Evolutionary conservation across 92 coral and sea anemone species (phyloP), one percentile per base, ranked within the genome.

Genomic region (Pocillopora meandrina): DNA sequence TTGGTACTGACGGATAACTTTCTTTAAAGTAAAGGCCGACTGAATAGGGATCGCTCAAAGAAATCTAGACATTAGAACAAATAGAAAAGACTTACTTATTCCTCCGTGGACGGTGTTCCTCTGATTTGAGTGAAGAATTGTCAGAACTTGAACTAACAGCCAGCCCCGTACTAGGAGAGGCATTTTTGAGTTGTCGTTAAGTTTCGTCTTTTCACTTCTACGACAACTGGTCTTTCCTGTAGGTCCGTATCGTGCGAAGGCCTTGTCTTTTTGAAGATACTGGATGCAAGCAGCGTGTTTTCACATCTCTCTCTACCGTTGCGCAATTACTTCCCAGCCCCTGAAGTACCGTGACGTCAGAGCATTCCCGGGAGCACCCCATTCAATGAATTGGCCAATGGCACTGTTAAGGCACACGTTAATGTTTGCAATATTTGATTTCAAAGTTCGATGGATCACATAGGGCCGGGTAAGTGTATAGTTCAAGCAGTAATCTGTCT

Each of bases 281-380:
- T 42, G 72, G 72, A 14, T 49, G 17, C 20, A n/a, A 15, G n/a
- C 17, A 12, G 8, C n/a, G 35, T 13, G 14, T 55, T 71, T 77
- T 77, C 36, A 55, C 16, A 36, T 8, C 13, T 12, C 56, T 12
- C 52, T 58, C 35, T 33, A 21, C 7, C 63, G 82, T 77, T 77
- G 55, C 82, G 71, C 34, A 57, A 56, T 20, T 59, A 14, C 16
- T 35, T 5, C 21, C 63, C 78, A 52, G 19, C 35, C 63, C 80
- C 21, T 61, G 31, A 17, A 42, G 72, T 56, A 72, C 72, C 17
- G 52, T 78, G 72, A 78, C 82, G 82, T 78, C 56, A 65, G 14
- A 42, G 33, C 26, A 42, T 78, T 64, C 18, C 59, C 17, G 17
- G 35, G 52, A 12, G 21, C 35, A 55, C 56, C 16, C 33, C 13